Base-by-base conservation (phyloP, 2,113 vertebrate genomes). In the Passer montanus region DNA sequence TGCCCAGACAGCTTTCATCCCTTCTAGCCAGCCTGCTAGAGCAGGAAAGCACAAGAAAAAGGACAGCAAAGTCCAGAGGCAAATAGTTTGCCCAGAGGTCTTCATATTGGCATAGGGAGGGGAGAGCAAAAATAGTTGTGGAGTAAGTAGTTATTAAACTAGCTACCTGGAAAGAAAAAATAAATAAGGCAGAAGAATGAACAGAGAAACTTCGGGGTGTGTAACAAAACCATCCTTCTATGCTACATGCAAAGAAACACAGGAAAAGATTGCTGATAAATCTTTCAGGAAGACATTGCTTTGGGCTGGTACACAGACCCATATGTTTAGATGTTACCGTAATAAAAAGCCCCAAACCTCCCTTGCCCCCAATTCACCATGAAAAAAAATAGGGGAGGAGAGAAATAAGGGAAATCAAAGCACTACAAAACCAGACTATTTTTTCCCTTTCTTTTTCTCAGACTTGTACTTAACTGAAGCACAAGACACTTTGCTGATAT, bases 1-100 rank as follows among this genome's bases (percentile, higher is more conserved):
- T 89, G 89, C 80, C 86, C 94, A 90, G 79, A 67, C 20, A 5
- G 35, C 27, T 95, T 95, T 84, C 80, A 87, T 86, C 68, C 68
- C 44, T 89, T 68, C 59, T 67, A 35, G 52, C 83, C 49, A 59
- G 67, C 28, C 46, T 47, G 44, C 52, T 78, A 4, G 31, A 64
- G 53, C 2, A 1, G 22, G 52, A 64, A 49, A 74, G 18, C 39
- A 78, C 23, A 47, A 56, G 52, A 39, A 81, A 72, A 64, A 79
- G 33, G 39, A 64, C 76, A 77, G 85, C n/a, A n/a, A 55, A 52
- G 21, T 49, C n/a, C 5, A 1, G 49, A 84, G 20, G 52, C 12
- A 10, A 70, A 82, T 69, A 24, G 5, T 74, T 87, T 90, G 19
- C 43, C 46, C 52, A 43, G 59, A 33, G 30, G 5, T 23, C 37